phyloP scores from a whole-genome alignment of 2,797 vertebrate genomes.

The Myripristis murdjan region DNA sequence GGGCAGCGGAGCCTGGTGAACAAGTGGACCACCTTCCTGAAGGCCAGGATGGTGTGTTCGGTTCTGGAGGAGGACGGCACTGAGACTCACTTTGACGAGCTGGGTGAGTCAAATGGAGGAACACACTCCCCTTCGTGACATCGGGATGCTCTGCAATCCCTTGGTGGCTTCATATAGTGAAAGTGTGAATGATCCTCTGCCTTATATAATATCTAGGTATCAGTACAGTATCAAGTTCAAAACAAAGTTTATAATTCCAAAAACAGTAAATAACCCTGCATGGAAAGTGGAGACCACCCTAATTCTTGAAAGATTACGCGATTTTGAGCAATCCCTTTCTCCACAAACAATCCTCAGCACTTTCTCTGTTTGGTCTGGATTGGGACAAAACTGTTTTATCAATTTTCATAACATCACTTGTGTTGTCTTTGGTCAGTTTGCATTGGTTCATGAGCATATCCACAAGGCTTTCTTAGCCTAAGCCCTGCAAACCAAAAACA shows the following conservation, averaged over 20 bases:
- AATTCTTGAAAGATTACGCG: constrained; percentile 17
- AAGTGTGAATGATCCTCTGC: not conserved
- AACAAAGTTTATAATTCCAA: constrained; percentile 32
- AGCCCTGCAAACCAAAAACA: constrained; percentile 19
- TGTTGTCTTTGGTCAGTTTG: constrained; percentile 51
- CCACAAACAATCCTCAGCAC: constrained; percentile 38
- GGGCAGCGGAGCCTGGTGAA: constrained; percentile 98
- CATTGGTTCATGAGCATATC: constrained; percentile 22
- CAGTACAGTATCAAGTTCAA: constrained; percentile 12
- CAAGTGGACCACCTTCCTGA: constrained; percentile 98
- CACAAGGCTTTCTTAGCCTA: constrained; percentile 5
- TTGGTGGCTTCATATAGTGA: not conserved
- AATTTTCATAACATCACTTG: constrained; percentile 42
- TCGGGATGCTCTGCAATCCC: too few species aligned
- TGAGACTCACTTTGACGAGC: constrained; percentile 96
- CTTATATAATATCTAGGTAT: too few species aligned
- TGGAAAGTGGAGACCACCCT: constrained; percentile 4
- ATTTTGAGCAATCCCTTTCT: constrained; percentile 53
- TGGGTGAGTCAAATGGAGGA: constrained; percentile 84
- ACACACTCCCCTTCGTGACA: too few species aligned
- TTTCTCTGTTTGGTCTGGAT: constrained; percentile 64
- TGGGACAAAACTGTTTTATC: constrained; percentile 6
- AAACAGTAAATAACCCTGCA: not conserved
- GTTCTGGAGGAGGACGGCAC: constrained; percentile 97
- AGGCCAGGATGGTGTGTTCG: constrained; percentile 96